Evolutionary conservation across 2,797 vertebrate genomes (phyloP).

Genomic region (Sebastes cheni): DNA sequence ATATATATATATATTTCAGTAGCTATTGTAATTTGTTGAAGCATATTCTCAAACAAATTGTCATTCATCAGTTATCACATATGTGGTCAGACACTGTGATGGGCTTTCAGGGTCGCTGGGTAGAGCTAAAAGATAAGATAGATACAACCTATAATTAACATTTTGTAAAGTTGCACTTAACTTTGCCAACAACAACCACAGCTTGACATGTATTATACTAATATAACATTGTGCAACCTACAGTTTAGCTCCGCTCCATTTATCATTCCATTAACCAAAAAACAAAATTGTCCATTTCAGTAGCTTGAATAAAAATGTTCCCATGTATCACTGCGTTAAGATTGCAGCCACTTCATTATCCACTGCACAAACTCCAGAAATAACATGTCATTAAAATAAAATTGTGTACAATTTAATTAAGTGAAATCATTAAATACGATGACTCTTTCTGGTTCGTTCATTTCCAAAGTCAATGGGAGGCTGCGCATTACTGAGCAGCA

Average conservation of each 20-base stretch:
- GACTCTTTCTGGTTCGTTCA: constrained; percentile 41
- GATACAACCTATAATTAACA: neutral
- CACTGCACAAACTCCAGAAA: constrained; percentile 18
- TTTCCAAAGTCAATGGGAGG: constrained; percentile 20
- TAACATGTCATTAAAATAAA: constrained; percentile 57
- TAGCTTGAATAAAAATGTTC: constrained; percentile 12
- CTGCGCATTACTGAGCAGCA: constrained; percentile 9
- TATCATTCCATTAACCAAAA: constrained; percentile 8
- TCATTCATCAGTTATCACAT: neutral
- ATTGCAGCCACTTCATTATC: constrained; percentile 14
- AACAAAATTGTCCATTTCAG: constrained; percentile 2
- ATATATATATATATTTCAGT: neutral
- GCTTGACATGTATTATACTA: constrained; percentile 9
- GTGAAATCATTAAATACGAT: constrained; percentile 38
- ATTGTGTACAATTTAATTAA: constrained; percentile 24
- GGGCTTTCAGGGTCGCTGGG: neutral
- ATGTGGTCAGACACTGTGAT: neutral
- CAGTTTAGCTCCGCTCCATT: constrained; percentile 8
- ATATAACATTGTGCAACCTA: neutral
- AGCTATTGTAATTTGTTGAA: neutral
- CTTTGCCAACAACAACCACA: neutral
- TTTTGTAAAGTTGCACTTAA: neutral
- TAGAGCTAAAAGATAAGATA: neutral
- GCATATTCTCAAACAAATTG: neutral
- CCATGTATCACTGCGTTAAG: neutral